Evolutionary conservation across 1,140 invertebrate genomes (phyloP), one percentile per base, ranked within the genome.

Genomic region (Calephelis nemesis): DNA sequence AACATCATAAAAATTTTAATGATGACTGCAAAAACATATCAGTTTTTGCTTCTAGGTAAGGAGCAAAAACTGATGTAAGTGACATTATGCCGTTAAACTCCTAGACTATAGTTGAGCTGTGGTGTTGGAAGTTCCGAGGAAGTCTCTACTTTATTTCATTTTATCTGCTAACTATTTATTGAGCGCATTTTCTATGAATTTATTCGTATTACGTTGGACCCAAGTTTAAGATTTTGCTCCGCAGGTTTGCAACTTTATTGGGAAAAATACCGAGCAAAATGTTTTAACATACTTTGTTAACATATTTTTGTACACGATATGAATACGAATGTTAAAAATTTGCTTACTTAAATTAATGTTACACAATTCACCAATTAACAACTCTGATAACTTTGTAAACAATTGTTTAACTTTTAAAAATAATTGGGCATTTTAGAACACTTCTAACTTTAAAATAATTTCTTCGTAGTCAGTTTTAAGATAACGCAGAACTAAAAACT

Each of bases 171-270:
- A 58, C 52, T 58, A 58, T 58, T 58, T 58, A 58, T 58, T 58
- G 52, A 58, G 52, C 52, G 52, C 52, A 58, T 58, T 58, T 58
- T 58, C 52, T 58, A 58, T 58, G 52, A 58, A 58, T 58, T 58
- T 58, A 58, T 58, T 58, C 52, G 52, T 58, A 58, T 58, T 58
- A 39, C 52, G 52, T 58, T 39, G 54, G 54, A 58, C 19, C 39
- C 54, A 58, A 58, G 54, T 58, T 58, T 58, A 58, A 58, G 54
- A 58, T 58, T 58, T 58, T 39, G 54, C 54, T 58, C 30, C 54
- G 30, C 54, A 58, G 54, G 54, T 58, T 58, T 30, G 5, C 54
- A 58, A 58, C 54, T 58, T 58, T 58, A 39, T 58, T 30, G 11
- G 54, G 54, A 58, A 58, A 54, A 58, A 58, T 58, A 58, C 19